Conservation (phyloP, 2,113 vertebrate species). For the Procavia capensis region DNA sequence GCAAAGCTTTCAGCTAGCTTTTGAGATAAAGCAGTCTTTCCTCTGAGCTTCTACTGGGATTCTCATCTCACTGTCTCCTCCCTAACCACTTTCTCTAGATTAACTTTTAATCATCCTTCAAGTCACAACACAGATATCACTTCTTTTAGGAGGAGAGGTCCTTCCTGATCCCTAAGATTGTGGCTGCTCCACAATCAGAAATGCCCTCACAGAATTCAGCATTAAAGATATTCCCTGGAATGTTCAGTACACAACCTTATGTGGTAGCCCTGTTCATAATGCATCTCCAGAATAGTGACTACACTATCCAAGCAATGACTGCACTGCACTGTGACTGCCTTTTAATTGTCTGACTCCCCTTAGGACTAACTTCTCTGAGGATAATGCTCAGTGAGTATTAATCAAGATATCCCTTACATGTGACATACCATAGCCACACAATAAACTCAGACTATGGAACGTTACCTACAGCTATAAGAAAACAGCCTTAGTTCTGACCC, state of each 20-base stretch:
- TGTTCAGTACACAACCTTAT: not conserved
- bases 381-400: not conserved
- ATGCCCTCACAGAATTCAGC: not conserved
- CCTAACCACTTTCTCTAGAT: not conserved
- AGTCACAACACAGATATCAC: conserved; percentile 15
- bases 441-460: not conserved
- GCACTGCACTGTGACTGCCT: not conserved
- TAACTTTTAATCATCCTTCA: conserved; percentile 30
- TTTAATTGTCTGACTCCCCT: not conserved
- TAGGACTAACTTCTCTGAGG: not conserved
- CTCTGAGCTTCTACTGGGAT: conserved; percentile 19
- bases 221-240: not conserved
- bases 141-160: not conserved
- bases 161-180: not conserved
- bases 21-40: conserved; percentile 31
- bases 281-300: not conserved
- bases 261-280: not conserved
- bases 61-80: not conserved
- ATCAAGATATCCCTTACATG: not conserved
- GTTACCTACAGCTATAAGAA: not conserved
- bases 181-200: not conserved
- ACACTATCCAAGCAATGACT: not conserved
- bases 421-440: not conserved
- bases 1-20: not conserved
- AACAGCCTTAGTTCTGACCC: conserved; percentile 9